Base-by-base conservation (phyloP, 2,113 vertebrate genomes). In the Mesoclemmys tuberculata region DNA sequence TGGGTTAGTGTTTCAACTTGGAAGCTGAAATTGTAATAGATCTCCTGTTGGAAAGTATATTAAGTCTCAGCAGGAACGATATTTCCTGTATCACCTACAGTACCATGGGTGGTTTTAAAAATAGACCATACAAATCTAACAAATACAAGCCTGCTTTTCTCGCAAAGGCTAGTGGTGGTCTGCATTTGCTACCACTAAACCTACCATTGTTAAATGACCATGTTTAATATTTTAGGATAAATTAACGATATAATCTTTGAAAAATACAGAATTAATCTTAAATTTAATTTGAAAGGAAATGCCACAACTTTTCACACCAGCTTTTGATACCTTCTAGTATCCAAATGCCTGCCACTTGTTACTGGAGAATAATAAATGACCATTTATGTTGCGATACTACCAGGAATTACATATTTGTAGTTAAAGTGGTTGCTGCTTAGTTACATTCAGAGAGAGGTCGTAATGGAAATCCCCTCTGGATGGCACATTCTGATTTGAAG, bases 11-110 rank as follows among this genome's bases (percentile, higher is more conserved):
- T 74, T 19, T 79, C 14, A 9, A 18, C 35, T 8, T 19, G 16
- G 29, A 90, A 48, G 48, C 41, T 10, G 31, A 46, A 27, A 16
- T 0, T 2, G 49, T 24, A 54, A 18, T 0, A 38, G 27, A 80
- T 14, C 35, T 85, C 38, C 56, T 85, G 68, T 12, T 79, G 35
- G 24, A 64, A 38, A 31, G 27, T 22, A 74, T 48, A 82, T 54
- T 46, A 48, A 64, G 7, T 8, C 35, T 11, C 8, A 4, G 58
- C 13, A 75, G 54, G 56, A 84, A 35, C 49, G 24, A 41, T 84
- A 46, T 46, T 55, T 12, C 1, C 41, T 44, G 35, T 22, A 1
- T 24, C 9, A 35, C 5, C 31, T 4, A 3, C 22, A 55, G 18
- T 22, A 4, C 12, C 21, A 48, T 9, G 44, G 10, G 31, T 88